These are phyloP conservation scores for Chrysolina americana DNA, from an alignment of 2,888 invertebrate species.

Conservation along the genomic window DNA sequence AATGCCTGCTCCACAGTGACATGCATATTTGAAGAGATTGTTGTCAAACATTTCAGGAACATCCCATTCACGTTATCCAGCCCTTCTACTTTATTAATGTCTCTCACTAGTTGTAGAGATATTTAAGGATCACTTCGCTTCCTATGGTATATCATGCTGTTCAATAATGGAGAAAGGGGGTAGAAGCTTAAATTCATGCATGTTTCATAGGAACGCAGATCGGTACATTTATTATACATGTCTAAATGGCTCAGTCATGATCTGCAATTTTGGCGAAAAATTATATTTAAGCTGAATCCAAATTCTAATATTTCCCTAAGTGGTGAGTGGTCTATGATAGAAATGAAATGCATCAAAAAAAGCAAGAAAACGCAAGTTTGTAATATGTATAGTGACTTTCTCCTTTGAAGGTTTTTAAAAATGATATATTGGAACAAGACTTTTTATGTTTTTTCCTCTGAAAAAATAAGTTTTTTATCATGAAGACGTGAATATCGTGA, in stretches of 20 bases:
- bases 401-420: too few species aligned
- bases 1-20: not conserved
- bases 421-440: too few species aligned
- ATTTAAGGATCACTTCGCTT: slow-evolving; percentile 45
- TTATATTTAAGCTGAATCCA: too few species aligned
- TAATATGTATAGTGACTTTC: too few species aligned
- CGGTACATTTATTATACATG: slow-evolving; percentile 67
- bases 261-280: not conserved
- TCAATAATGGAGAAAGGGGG: slow-evolving; percentile 64
- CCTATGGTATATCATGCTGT: slow-evolving; percentile 52
- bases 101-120: not conserved
- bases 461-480: too few species aligned
- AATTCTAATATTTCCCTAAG: too few species aligned
- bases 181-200: slow-evolving; percentile 63
- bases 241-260: not conserved
- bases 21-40: not conserved
- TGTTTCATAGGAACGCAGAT: slow-evolving; percentile 68
- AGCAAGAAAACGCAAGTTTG: too few species aligned
- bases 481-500: too few species aligned
- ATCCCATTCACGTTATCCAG: not conserved
- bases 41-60: slow-evolving; percentile 12
- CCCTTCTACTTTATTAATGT: slow-evolving; percentile 1
- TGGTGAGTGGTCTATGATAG: too few species aligned
- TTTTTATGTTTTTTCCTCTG: too few species aligned
- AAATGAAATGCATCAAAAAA: too few species aligned